A percentile compares a stretch with the other conserved stretches of the same genome.
Evolutionary conservation across 2,797 vertebrate species (phyloP).

Genomic region (Emydoidea blandingii): DNA sequence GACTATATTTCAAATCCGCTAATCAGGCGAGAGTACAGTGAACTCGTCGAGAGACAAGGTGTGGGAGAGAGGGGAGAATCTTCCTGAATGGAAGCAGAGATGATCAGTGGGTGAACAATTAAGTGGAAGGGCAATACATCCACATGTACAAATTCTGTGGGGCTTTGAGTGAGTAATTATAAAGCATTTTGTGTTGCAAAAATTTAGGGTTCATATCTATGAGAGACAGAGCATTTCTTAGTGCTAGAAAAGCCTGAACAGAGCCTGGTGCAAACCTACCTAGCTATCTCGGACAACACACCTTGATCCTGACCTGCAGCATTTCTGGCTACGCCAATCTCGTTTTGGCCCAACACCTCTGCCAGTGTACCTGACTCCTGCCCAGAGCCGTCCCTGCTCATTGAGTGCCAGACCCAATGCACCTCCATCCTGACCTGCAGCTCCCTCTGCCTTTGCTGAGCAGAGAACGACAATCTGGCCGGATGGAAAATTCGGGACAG

Average conservation of each 20-base stretch:
- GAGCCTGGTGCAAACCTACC: not conserved
- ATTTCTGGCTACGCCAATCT: not conserved
- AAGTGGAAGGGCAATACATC: not conserved
- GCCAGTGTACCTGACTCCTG: not conserved
- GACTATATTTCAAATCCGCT: slow-evolving; percentile 29
- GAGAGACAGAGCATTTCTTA: not conserved
- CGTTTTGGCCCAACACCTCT: not conserved
- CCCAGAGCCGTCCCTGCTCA: not conserved
- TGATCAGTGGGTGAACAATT: not conserved
- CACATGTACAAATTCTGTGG: not conserved
- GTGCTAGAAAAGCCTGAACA: not conserved
- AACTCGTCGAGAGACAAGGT: not conserved
- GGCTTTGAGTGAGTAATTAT: not conserved
- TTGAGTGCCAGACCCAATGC: not conserved
- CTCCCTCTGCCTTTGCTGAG: not conserved
- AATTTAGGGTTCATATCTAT: not conserved
- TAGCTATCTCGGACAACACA: not conserved
- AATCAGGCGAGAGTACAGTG: slow-evolving; percentile 26
- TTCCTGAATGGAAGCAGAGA: not conserved
- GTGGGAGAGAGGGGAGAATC: not conserved
- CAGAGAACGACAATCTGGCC: not conserved
- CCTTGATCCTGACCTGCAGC: not conserved
- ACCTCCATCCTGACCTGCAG: not conserved
- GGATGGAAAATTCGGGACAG: not conserved
- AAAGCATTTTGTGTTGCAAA: not conserved